Evolutionary conservation across 1,140 invertebrate species (phyloP).

Genomic region (Saccostrea cuccullata): DNA sequence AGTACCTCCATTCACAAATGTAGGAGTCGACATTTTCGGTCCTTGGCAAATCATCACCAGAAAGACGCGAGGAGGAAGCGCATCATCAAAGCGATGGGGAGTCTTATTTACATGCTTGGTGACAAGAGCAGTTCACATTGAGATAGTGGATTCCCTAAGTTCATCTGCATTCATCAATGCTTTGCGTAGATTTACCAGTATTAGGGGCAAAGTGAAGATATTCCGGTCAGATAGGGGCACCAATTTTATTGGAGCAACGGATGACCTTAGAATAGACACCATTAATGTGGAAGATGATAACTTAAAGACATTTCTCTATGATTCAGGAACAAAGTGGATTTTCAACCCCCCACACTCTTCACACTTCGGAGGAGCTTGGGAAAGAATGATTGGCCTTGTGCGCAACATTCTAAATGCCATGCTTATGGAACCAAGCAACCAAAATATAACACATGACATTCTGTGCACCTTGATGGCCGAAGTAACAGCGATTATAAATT

Average conservation of each 20-base stretch:
- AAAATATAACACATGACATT: constrained; percentile 29
- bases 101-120: too few relatives aligned
- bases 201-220: too few relatives aligned
- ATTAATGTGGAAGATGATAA: neutral
- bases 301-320: neutral
- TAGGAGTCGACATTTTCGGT: too few relatives aligned
- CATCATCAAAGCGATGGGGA: too few relatives aligned
- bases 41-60: too few relatives aligned
- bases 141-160: too few relatives aligned
- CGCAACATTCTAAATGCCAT: constrained; percentile 14
- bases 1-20: too few relatives aligned
- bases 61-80: too few relatives aligned
- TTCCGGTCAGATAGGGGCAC: too few relatives aligned
- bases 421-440: neutral
- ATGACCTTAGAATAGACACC: neutral
- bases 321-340: neutral
- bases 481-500: too few relatives aligned
- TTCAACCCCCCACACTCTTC: neutral
- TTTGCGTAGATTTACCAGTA: constrained; percentile 32
- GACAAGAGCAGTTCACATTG: too few relatives aligned
- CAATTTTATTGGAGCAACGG: constrained; percentile 37
- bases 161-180: neutral
- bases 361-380: neutral
- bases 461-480: neutral
- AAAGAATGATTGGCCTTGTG: constrained; percentile 19